phyloP scores from a whole-genome alignment of 2,113 vertebrate species.

The Anseranas semipalmata region DNA sequence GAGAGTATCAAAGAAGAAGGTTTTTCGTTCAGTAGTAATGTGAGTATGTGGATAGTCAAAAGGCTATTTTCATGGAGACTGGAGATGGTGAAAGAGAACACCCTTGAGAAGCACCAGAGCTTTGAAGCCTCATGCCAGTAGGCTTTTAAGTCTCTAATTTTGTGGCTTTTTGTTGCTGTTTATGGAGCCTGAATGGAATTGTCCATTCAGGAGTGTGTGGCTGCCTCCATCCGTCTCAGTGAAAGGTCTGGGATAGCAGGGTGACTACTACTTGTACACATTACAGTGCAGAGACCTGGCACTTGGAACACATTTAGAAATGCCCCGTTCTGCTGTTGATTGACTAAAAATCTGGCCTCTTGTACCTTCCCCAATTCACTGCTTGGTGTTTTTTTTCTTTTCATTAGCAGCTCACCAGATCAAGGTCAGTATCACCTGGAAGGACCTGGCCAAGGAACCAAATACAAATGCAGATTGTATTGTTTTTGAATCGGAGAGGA shows the following conservation, averaged over 20 bases:
- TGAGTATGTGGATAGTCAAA: not conserved
- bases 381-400: not conserved
- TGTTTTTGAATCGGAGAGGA: not conserved
- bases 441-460: not conserved
- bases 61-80: not conserved
- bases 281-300: not conserved
- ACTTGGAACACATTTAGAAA: accelerated
- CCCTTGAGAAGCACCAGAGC: not conserved
- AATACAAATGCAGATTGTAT: not conserved
- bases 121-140: not conserved
- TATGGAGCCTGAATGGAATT: not conserved
- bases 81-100: not conserved
- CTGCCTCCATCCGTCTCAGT: accelerated
- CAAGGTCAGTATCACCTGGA: not conserved
- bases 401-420: not conserved
- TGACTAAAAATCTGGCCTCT: not conserved
- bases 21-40: not conserved
- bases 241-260: not conserved
- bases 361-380: not conserved
- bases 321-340: not conserved
- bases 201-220: accelerated
- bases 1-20: not conserved
- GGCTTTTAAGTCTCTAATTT: not conserved
- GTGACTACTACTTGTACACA: not conserved
- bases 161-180: not conserved